phyloP scores from a whole-genome alignment of 2,797 vertebrate genomes.

The Cygnus olor region DNA sequence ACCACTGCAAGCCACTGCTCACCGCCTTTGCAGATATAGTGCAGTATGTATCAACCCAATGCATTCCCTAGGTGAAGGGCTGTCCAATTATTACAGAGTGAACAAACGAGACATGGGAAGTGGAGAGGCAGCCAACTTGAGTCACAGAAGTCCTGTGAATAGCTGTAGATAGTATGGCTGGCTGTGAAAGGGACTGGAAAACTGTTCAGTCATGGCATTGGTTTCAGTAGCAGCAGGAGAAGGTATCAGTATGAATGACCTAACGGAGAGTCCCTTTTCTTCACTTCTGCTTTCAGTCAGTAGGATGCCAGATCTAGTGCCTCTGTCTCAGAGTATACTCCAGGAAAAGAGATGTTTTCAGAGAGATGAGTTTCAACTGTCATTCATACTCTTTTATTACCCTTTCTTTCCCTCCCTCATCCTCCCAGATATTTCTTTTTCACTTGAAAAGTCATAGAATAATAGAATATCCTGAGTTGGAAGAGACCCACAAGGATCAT shows the following conservation, averaged over 20 bases:
- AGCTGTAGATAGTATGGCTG: not conserved
- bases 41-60: constrained; percentile 50
- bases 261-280: not conserved
- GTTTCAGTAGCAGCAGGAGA: not conserved
- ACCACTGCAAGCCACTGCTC: constrained; percentile 78
- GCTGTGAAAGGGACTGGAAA: not conserved
- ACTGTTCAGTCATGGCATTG: not conserved
- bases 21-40: constrained; percentile 80
- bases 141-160: not conserved
- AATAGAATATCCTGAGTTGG: too few species aligned
- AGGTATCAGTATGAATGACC: not conserved
- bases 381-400: not conserved
- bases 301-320: not conserved
- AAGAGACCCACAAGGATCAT: too few species aligned
- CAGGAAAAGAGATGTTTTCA: not conserved
- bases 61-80: accelerated
- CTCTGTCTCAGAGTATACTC: not conserved
- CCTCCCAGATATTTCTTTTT: not conserved
- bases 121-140: not conserved
- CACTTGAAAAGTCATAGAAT: not conserved
- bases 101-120: not conserved
- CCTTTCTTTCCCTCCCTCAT: not conserved
- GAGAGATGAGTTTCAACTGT: not conserved
- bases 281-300: not conserved
- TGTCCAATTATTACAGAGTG: accelerated